These are phyloP conservation scores for Sturnus vulgaris DNA, from an alignment of 2,113 vertebrate genomes.

Conservation along the genomic window DNA sequence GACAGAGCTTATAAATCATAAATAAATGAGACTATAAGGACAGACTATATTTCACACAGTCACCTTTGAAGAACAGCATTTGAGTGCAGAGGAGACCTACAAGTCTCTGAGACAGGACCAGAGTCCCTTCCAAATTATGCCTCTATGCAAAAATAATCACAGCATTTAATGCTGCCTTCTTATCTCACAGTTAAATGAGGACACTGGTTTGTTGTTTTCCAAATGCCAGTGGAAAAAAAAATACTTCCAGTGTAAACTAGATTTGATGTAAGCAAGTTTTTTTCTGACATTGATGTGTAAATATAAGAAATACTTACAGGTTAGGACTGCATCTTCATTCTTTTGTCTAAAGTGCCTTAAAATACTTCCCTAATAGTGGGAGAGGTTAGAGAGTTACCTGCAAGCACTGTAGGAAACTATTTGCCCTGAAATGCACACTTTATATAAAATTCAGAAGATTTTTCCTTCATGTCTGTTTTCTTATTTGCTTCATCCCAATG, in stretches of 20 bases:
- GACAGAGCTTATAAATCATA: background rate
- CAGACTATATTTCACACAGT: background rate
- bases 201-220: rapidly evolving
- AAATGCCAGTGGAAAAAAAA: background rate
- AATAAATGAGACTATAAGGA: background rate
- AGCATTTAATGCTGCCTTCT: background rate
- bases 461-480: background rate
- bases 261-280: background rate
- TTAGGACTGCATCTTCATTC: background rate
- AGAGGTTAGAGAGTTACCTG: background rate
- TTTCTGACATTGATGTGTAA: background rate
- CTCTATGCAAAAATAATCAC: background rate
- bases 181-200: background rate
- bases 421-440: background rate
- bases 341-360: background rate
- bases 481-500: background rate
- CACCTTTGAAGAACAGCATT: background rate
- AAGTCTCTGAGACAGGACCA: background rate
- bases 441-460: background rate
- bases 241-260: background rate
- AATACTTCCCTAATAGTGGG: background rate
- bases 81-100: background rate
- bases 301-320: background rate
- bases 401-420: background rate
- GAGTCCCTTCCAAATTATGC: background rate